Conservation (phyloP, 2,113 vertebrate species). For the Macaca fascicularis region T2T-MFA8v1.1 NC_088384.1:3459501-3460000, state of each 20-base stretch:
- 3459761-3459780: rapidly evolving
- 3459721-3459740: rapidly evolving
- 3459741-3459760: too few species aligned
- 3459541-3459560: not conserved
- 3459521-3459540: not conserved
- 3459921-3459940: rapidly evolving
- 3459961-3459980: rapidly evolving
- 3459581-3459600: not conserved
- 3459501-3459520: not conserved
- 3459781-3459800: rapidly evolving
- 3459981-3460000: too few species aligned
- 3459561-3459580: rapidly evolving
- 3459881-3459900: not conserved
- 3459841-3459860: rapidly evolving
- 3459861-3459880: rapidly evolving
- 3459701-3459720: not conserved
- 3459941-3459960: too few species aligned
- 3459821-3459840: rapidly evolving
- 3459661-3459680: rapidly evolving
- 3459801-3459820: rapidly evolving
- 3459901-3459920: rapidly evolving
- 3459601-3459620: rapidly evolving
- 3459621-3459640: rapidly evolving
- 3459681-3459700: rapidly evolving
- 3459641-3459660: rapidly evolving